These are phyloP conservation scores for Cryptophagus acutangulus DNA, from an alignment of 2,888 invertebrate genomes.

Conservation along the genomic window DNA sequence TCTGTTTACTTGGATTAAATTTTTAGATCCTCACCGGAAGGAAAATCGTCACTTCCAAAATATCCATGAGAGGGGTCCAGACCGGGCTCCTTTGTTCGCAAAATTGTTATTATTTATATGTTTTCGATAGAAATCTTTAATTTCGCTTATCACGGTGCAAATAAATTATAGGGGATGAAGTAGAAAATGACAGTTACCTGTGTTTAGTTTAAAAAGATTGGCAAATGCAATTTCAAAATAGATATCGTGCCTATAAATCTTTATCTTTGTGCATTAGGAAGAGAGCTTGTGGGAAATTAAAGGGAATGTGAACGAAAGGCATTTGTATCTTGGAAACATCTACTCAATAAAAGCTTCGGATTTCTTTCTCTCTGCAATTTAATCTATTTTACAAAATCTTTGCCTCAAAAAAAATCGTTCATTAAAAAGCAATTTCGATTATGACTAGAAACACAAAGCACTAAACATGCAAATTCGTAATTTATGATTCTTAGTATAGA, in stretches of 20 bases:
- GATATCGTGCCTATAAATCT: conserved; percentile 20
- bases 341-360: conserved; percentile 3
- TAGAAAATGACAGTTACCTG: conserved; percentile 11
- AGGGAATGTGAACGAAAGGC: conserved; percentile 17
- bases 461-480: background rate
- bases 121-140: too few relatives aligned
- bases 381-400: background rate
- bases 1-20: conserved; percentile 37
- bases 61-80: too few relatives aligned
- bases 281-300: conserved; percentile 17
- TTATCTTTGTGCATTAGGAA: conserved; percentile 16
- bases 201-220: conserved; percentile 13
- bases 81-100: too few relatives aligned
- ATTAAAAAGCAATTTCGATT: background rate
- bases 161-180: too few relatives aligned
- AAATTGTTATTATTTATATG: too few relatives aligned
- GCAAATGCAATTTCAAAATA: conserved; percentile 18
- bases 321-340: conserved; percentile 14
- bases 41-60: conserved; percentile 25
- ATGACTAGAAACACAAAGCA: background rate
- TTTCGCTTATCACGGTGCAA: too few relatives aligned
- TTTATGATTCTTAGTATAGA: background rate
- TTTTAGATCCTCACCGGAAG: conserved; percentile 30
- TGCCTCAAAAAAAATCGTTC: background rate
- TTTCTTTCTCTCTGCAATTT: conserved; percentile 4